phyloP scores from a whole-genome alignment of 2,113 vertebrate genomes.

The Gallinago jamesoni region DNA sequence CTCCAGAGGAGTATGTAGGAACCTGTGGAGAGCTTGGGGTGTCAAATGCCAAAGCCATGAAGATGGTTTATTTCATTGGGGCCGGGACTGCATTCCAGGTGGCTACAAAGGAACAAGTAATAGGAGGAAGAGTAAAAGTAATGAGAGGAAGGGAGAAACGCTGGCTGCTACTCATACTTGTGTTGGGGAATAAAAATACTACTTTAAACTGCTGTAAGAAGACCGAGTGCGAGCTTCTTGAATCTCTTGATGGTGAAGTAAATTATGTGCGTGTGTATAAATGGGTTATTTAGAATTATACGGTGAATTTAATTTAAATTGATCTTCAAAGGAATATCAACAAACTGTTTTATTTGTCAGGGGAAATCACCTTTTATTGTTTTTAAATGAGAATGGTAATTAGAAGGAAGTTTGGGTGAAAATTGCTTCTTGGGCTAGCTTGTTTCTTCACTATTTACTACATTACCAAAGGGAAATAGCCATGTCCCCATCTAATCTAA shows the following conservation, averaged over 20 bases:
- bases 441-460: background rate
- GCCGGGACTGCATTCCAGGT: background rate
- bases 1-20: background rate
- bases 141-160: background rate
- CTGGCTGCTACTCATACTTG: background rate
- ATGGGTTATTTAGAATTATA: conserved; percentile 39
- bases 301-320: conserved; percentile 46
- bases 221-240: background rate
- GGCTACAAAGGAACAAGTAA: background rate
- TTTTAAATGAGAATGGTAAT: conserved; percentile 61
- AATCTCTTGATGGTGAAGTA: conserved; percentile 33
- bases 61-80: accelerated
- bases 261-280: background rate
- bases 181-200: background rate
- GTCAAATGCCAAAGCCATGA: background rate
- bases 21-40: background rate
- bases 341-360: conserved; percentile 35
- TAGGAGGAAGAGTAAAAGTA: background rate
- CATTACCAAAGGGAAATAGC: conserved; percentile 29
- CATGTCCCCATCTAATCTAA: conserved; percentile 1
- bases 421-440: conserved; percentile 19
- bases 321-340: conserved; percentile 45
- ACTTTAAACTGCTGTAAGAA: background rate
- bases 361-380: conserved; percentile 66
- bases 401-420: conserved; percentile 42